These are phyloP conservation scores for Butorides virescens DNA, from an alignment of 2,113 vertebrate species.

Conservation along the genomic window DNA sequence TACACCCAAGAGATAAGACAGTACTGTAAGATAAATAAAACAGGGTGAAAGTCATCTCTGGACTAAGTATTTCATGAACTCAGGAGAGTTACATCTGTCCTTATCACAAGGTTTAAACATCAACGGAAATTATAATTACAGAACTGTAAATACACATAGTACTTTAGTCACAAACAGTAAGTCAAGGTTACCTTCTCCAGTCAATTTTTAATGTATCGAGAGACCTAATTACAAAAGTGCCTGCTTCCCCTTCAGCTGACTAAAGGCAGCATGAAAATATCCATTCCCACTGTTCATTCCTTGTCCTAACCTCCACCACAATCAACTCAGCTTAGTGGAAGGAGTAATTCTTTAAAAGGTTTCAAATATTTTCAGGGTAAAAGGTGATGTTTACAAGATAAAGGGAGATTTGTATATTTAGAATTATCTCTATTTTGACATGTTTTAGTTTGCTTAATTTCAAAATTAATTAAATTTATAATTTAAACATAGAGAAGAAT, in stretches of 20 bases:
- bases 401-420: not conserved
- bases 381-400: not conserved
- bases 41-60: not conserved
- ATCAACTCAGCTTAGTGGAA: not conserved
- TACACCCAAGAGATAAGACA: not conserved
- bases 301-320: not conserved
- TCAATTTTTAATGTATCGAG: not conserved
- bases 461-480: not conserved
- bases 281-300: not conserved
- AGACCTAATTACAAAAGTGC: constrained; percentile 1
- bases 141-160: constrained; percentile 27
- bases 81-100: not conserved
- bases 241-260: not conserved
- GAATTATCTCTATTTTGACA: not conserved
- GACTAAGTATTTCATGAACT: not conserved
- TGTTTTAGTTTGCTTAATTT: not conserved
- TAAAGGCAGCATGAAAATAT: not conserved
- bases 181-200: constrained; percentile 35
- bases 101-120: constrained; percentile 4
- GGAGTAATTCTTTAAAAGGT: not conserved
- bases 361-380: not conserved
- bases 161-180: constrained; percentile 15
- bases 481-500: not conserved
- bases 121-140: constrained; percentile 22
- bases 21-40: not conserved